phyloP scores from a whole-genome alignment of 2,888 invertebrate species.

The Sarcophaga variegata region DNA sequence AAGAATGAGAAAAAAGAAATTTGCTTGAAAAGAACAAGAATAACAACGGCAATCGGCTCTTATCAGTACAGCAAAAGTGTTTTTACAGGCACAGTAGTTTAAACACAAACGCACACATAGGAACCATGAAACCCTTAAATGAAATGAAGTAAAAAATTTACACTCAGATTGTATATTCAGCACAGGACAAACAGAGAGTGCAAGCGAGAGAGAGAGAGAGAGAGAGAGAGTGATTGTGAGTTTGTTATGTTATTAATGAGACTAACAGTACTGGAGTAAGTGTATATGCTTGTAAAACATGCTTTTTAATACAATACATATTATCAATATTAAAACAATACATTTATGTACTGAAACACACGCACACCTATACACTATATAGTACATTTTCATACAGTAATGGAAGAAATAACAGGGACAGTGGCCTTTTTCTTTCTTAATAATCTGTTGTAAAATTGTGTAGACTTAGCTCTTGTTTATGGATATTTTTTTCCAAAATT shows the following conservation, averaged over 20 bases:
- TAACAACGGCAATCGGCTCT: slow-evolving; percentile 34
- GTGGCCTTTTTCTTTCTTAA: too few species aligned
- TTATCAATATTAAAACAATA: not conserved
- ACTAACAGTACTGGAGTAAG: not conserved
- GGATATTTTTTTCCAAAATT: too few species aligned
- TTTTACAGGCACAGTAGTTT: slow-evolving; percentile 40
- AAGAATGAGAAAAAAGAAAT: slow-evolving; percentile 8
- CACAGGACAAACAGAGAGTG: too few species aligned
- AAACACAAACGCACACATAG: not conserved
- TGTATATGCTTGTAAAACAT: not conserved
- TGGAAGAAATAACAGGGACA: too few species aligned
- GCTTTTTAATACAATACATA: not conserved
- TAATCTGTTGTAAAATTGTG: too few species aligned
- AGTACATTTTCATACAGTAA: too few species aligned
- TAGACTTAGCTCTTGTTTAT: too few species aligned
- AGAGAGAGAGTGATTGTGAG: slow-evolving; percentile 2
- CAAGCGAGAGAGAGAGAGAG: not conserved
- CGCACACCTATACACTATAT: not conserved
- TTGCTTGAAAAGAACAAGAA: slow-evolving; percentile 5
- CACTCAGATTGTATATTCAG: too few species aligned
- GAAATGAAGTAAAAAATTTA: too few species aligned
- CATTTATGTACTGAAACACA: not conserved
- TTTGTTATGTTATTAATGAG: slow-evolving; percentile 56
- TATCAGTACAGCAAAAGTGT: slow-evolving; percentile 62
- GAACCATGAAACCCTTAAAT: too few species aligned